A percentile compares a stretch with the other conserved stretches of the same genome.
Conservation (phyloP, 2,797 vertebrate species). For the Toxotes lorentzi region DNA sequence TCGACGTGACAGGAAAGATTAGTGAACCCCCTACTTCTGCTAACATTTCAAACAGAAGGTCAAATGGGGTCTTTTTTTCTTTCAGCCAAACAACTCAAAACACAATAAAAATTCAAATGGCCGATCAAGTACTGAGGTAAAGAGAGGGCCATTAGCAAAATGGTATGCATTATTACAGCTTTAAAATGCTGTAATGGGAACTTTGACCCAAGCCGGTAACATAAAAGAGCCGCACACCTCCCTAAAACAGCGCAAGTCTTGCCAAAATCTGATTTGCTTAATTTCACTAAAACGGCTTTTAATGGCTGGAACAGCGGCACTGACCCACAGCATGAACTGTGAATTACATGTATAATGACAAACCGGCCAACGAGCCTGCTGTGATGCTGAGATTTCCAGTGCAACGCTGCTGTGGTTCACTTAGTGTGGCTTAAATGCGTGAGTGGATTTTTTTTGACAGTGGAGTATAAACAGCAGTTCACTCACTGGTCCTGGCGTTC, state of each 20-base stretch:
- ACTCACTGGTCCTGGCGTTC: slow-evolving; percentile 97
- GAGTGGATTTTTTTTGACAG: slow-evolving; percentile 13
- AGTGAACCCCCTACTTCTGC: slow-evolving; percentile 3
- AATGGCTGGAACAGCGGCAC: slow-evolving; percentile 27
- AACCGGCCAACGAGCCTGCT: background rate
- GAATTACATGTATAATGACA: slow-evolving; percentile 33
- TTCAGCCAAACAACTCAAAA: slow-evolving; percentile 49
- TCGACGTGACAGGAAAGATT: slow-evolving; percentile 25
- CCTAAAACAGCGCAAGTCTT: slow-evolving; percentile 10
- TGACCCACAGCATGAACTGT: slow-evolving; percentile 1
- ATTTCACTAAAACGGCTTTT: slow-evolving; percentile 47
- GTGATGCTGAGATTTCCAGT: slow-evolving; percentile 10
- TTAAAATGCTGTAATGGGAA: slow-evolving; percentile 58
- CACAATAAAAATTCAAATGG: slow-evolving; percentile 58
- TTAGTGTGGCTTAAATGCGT: slow-evolving; percentile 9
- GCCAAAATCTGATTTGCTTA: slow-evolving; percentile 35
- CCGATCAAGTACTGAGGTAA: slow-evolving; percentile 32
- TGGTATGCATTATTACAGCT: slow-evolving; percentile 49
- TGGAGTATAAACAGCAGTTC: slow-evolving; percentile 10
- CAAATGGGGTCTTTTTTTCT: slow-evolving; percentile 33
- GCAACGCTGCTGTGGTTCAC: slow-evolving; percentile 2
- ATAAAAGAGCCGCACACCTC: slow-evolving; percentile 40
- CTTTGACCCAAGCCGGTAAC: slow-evolving; percentile 45
- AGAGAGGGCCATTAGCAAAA: slow-evolving; percentile 46
- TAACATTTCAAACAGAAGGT: slow-evolving; percentile 44